Conservation (phyloP, 2,888 invertebrate species). For the Melieria omissa region DNA sequence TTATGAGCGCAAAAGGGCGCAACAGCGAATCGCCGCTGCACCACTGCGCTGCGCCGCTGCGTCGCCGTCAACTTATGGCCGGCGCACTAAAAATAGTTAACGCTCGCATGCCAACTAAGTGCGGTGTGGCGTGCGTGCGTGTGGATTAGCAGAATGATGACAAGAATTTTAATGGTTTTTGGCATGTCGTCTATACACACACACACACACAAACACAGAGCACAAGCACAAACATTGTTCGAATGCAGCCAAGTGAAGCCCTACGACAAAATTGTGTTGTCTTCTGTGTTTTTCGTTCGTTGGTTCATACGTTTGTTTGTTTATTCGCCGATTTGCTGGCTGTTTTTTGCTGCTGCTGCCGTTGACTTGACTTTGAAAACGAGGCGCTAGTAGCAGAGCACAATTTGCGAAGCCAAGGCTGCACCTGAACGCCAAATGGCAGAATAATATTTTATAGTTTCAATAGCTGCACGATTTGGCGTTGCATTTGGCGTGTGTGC, state of each 20-base stretch:
- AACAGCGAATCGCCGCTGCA: too few species aligned
- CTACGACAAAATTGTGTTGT: neutral
- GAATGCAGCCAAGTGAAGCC: neutral
- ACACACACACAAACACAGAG: neutral
- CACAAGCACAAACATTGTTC: slow-evolving; percentile 12
- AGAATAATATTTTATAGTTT: too few species aligned
- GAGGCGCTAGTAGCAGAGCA: too few species aligned
- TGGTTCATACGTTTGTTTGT: neutral
- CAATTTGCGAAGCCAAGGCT: too few species aligned
- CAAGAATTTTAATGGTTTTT: slow-evolving; percentile 58
- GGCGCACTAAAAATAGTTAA: slow-evolving; percentile 24
- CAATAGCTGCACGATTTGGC: too few species aligned
- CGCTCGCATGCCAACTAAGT: slow-evolving; percentile 2
- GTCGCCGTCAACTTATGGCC: slow-evolving; percentile 18
- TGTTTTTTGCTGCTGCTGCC: neutral
- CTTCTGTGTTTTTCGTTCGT: neutral
- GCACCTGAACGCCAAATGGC: too few species aligned
- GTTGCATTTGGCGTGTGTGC: too few species aligned
- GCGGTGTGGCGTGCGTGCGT: slow-evolving; percentile 41
- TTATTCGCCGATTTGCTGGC: neutral
- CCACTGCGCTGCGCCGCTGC: too few species aligned
- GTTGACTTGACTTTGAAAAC: neutral
- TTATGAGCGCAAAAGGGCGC: too few species aligned
- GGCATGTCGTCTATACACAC: slow-evolving; percentile 44
- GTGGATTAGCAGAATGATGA: slow-evolving; percentile 54